A percentile compares a stretch with the other conserved stretches of the same genome.
Conservation (phyloP, 2,113 vertebrate genomes). For the Tupaia tana region DNA sequence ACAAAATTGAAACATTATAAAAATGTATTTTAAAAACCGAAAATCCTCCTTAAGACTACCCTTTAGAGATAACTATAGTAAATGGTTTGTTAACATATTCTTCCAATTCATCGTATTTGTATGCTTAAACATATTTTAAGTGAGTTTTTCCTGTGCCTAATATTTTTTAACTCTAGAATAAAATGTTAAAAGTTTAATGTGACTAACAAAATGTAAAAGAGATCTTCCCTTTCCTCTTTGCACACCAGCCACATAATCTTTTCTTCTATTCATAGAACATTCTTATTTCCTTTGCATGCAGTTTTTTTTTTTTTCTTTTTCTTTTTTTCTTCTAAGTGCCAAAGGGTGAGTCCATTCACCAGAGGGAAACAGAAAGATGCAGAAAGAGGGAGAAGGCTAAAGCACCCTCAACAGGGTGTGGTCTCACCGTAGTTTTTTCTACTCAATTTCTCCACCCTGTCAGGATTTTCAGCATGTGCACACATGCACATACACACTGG, state of each 20-base stretch:
- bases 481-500: no score
- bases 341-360: no score
- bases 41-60: background rate
- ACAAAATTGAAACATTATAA: background rate
- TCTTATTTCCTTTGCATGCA: background rate
- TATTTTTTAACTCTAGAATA: conserved; percentile 23
- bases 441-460: no score
- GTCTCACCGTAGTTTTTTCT: no score
- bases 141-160: background rate
- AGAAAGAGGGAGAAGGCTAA: no score
- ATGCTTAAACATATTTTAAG: conserved; percentile 17
- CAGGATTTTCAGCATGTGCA: no score
- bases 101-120: background rate
- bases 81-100: background rate
- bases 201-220: background rate
- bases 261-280: background rate
- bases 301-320: no score
- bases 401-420: no score
- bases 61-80: background rate
- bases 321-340: no score
- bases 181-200: background rate
- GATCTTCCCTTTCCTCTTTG: background rate
- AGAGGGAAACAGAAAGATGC: no score
- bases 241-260: background rate
- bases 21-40: conserved; percentile 1